Conservation (phyloP, 2,113 vertebrate species). For the Peromyscus leucopus region DNA sequence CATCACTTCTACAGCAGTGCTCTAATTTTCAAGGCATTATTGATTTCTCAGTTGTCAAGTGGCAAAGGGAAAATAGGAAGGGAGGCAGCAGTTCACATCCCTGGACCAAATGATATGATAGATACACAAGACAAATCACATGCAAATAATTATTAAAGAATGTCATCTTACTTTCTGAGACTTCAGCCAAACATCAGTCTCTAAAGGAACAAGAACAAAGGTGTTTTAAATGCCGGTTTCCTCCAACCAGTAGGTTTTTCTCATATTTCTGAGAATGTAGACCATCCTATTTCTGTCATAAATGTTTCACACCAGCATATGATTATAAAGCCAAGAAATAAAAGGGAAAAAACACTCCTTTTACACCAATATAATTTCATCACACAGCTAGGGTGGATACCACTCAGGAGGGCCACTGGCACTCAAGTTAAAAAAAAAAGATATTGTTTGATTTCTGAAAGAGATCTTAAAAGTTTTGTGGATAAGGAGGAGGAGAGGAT, state of each 20-base stretch:
- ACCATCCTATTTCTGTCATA: constrained; percentile 15
- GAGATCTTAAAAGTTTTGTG: neutral
- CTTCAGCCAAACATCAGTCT: neutral
- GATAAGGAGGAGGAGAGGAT: neutral
- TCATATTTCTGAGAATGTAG: constrained; percentile 49
- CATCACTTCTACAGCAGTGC: neutral
- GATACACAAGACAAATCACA: constrained; percentile 5
- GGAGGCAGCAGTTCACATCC: neutral
- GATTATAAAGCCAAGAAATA: constrained; percentile 48
- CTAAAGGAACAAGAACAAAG: constrained; percentile 31
- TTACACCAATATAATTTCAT: constrained; percentile 42
- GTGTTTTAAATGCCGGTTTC: neutral
- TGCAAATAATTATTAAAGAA: neutral
- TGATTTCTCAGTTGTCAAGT: neutral
- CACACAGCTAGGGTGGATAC: constrained; percentile 51
- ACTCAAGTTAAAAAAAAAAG: constrained; percentile 23
- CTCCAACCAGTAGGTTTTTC: neutral
- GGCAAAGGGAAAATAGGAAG: neutral
- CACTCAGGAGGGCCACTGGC: constrained; percentile 45
- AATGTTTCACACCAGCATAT: neutral
- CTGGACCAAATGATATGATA: neutral
- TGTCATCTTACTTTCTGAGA: neutral
- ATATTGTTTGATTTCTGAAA: neutral
- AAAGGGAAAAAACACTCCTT: constrained; percentile 65
- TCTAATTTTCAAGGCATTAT: neutral